Conservation (phyloP, 2,888 invertebrate genomes). For the Fissipunctia ypsillon region DNA sequence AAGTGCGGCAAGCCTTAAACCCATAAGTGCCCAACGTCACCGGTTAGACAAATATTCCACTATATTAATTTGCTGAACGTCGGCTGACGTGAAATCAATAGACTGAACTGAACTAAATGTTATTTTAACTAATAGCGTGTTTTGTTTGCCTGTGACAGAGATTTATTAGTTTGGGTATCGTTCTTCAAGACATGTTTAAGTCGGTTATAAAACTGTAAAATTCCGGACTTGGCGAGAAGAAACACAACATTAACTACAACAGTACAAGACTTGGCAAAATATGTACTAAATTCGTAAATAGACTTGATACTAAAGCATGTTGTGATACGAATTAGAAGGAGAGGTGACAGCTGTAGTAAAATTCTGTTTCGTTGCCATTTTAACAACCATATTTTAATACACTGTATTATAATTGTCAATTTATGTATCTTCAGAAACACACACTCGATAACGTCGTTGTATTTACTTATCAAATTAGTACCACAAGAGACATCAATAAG, state of each 20-base stretch:
- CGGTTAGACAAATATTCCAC: constrained; percentile 24
- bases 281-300: neutral
- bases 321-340: too few relatives aligned
- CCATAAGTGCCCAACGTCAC: constrained; percentile 14
- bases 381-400: too few relatives aligned
- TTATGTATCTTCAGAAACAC: neutral
- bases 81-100: constrained; percentile 18
- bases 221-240: neutral
- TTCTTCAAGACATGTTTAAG: neutral
- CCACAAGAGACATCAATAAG: neutral
- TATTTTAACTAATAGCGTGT: constrained; percentile 26
- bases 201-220: neutral
- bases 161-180: neutral
- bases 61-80: constrained; percentile 36
- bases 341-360: too few relatives aligned
- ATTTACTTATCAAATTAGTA: neutral
- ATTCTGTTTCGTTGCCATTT: too few relatives aligned
- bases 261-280: neutral
- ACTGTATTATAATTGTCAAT: neutral
- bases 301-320: too few relatives aligned
- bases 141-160: constrained; percentile 1
- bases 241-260: neutral
- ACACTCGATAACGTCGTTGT: neutral
- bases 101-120: constrained; percentile 20
- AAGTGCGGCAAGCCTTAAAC: constrained; percentile 16